These are phyloP conservation scores for Garrulus glandarius DNA, from an alignment of 2,797 vertebrate species.

Conservation along the genomic window DNA sequence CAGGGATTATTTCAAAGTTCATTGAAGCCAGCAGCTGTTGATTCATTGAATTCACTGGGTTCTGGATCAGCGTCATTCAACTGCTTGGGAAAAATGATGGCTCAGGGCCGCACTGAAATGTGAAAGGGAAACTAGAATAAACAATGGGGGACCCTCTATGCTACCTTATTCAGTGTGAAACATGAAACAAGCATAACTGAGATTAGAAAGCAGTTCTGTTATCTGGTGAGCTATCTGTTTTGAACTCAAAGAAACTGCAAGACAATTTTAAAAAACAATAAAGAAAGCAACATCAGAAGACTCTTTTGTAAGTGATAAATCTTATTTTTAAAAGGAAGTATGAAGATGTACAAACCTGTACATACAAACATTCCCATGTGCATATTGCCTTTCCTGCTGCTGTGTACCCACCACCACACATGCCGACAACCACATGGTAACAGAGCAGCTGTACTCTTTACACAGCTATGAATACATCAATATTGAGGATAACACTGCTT, in stretches of 20 bases:
- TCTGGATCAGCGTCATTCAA: neutral
- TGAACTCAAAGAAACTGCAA: neutral
- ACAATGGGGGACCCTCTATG: neutral
- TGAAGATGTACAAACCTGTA: neutral
- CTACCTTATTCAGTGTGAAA: neutral
- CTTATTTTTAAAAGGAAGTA: neutral
- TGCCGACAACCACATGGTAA: fast-evolving
- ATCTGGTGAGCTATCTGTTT: neutral
- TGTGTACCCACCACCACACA: neutral
- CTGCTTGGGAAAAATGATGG: neutral
- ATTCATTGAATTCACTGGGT: neutral
- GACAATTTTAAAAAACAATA: neutral
- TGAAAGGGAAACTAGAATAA: neutral
- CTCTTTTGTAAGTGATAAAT: neutral
- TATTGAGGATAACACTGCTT: neutral
- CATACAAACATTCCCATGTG: neutral
- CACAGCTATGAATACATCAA: neutral
- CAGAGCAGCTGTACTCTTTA: neutral
- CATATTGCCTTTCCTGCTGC: neutral
- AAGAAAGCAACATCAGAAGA: neutral
- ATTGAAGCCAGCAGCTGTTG: neutral
- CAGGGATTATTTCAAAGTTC: neutral
- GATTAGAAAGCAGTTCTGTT: neutral
- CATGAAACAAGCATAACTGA: neutral
- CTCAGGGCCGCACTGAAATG: neutral